Percentiles rank a stretch among this genome's conserved stretches.
Conservation (phyloP, 2,797 vertebrate genomes). For the Coregonus ussuriensis region DNA sequence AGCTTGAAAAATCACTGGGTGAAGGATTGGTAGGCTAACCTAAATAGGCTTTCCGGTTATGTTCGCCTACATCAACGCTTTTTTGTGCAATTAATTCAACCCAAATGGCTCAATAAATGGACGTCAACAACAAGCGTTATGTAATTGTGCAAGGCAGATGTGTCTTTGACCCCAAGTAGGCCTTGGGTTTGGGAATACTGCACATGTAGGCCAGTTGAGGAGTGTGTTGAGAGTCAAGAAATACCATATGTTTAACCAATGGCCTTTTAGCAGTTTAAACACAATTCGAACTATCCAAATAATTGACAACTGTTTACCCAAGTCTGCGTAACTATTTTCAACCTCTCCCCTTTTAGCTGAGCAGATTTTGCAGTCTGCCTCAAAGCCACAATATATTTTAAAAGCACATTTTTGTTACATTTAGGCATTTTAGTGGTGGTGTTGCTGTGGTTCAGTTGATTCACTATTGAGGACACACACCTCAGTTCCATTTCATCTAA, state of each 20-base stretch:
- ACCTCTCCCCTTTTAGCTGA: conserved; percentile 41
- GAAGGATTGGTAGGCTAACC: background rate
- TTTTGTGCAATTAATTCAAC: conserved; percentile 5
- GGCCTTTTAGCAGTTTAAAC: conserved; percentile 63
- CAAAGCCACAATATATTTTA: conserved; percentile 44
- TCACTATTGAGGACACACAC: conserved; percentile 32
- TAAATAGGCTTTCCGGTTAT: background rate
- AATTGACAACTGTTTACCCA: conserved; percentile 44
- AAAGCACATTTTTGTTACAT: conserved; percentile 35
- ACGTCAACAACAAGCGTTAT: conserved; percentile 8
- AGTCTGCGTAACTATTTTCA: conserved; percentile 15
- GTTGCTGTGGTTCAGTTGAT: conserved; percentile 38
- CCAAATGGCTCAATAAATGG: background rate
- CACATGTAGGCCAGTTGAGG: conserved; percentile 60
- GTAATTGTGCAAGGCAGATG: conserved; percentile 1
- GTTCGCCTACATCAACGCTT: background rate
- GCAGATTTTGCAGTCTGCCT: conserved; percentile 4
- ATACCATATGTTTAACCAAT: conserved; percentile 43
- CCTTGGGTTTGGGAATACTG: conserved; percentile 65
- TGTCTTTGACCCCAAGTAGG: conserved; percentile 46
- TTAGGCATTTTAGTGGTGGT: conserved; percentile 62
- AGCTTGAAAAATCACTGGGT: background rate
- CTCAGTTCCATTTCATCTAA: conserved; percentile 60
- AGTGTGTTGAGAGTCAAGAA: conserved; percentile 59
- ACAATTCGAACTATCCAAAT: conserved; percentile 57